phyloP scores from a whole-genome alignment of 2,888 invertebrate species.

The Gastracanthus pulcherrimus region DNA sequence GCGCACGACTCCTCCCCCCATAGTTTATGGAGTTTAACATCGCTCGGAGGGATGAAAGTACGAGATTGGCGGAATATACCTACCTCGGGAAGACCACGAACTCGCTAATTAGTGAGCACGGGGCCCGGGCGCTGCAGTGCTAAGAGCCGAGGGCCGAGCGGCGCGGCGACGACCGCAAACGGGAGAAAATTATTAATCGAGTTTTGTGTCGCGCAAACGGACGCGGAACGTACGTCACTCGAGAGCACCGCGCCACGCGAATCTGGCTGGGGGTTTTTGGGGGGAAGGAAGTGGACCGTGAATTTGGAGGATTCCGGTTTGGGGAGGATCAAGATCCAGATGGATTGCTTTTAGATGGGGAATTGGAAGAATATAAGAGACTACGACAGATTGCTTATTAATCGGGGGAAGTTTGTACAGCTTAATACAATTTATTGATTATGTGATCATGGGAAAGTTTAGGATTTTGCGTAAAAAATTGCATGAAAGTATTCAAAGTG shows the following conservation, averaged over 20 bases:
- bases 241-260: not conserved
- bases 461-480: too few species aligned
- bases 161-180: conserved; percentile 37
- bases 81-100: conserved; percentile 47
- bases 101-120: conserved; percentile 60
- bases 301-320: too few species aligned
- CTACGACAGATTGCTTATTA: too few species aligned
- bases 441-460: too few species aligned
- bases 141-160: conserved; percentile 30
- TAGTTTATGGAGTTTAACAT: conserved; percentile 62
- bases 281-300: too few species aligned
- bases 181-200: conserved; percentile 62
- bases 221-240: conserved; percentile 48
- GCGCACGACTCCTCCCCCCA: conserved; percentile 51
- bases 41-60: conserved; percentile 62
- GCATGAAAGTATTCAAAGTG: too few species aligned
- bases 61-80: conserved; percentile 61
- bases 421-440: too few species aligned
- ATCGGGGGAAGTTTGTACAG: too few species aligned
- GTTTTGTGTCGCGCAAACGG: conserved; percentile 42
- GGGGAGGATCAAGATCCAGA: too few species aligned
- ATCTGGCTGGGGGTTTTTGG: not conserved
- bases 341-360: too few species aligned
- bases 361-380: too few species aligned
- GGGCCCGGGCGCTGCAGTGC: conserved; percentile 34